These are phyloP conservation scores for Athripsodes cinereus DNA, from an alignment of 2,888 invertebrate species.

Conservation along the genomic window DNA sequence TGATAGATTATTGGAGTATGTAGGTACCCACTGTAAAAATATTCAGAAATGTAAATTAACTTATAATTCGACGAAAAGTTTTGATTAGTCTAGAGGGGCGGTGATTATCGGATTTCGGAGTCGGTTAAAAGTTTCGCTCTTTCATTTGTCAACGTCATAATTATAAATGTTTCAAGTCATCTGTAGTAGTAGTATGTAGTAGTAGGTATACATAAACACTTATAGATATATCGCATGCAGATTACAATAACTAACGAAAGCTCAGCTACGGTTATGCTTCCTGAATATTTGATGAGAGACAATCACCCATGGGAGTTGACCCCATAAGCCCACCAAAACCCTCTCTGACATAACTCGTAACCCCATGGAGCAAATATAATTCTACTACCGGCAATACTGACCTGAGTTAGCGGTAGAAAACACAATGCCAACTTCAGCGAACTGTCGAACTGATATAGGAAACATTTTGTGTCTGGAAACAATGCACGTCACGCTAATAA, in stretches of 20 bases:
- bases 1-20: too few species aligned
- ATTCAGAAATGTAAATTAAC: too few species aligned
- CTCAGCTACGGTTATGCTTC: slow-evolving; percentile 13
- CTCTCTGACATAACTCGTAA: neutral
- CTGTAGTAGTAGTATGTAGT: neutral
- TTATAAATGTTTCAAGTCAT: slow-evolving; percentile 27
- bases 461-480: too few species aligned
- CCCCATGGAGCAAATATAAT: neutral
- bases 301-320: slow-evolving; percentile 13
- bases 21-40: too few species aligned
- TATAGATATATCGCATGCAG: slow-evolving; percentile 21
- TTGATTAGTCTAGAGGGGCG: neutral
- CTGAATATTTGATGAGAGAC: slow-evolving; percentile 17
- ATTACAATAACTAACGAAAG: slow-evolving; percentile 13
- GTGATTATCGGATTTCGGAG: slow-evolving; percentile 3
- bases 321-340: slow-evolving; percentile 9
- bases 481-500: too few species aligned
- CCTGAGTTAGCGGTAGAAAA: too few species aligned
- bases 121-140: slow-evolving; percentile 19
- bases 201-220: neutral
- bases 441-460: too few species aligned
- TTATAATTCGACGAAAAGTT: neutral
- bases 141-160: slow-evolving; percentile 27
- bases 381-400: too few species aligned
- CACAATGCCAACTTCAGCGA: too few species aligned